Conservation (phyloP, 2,888 invertebrate species). For the Ganaspis brasiliensis region DNA sequence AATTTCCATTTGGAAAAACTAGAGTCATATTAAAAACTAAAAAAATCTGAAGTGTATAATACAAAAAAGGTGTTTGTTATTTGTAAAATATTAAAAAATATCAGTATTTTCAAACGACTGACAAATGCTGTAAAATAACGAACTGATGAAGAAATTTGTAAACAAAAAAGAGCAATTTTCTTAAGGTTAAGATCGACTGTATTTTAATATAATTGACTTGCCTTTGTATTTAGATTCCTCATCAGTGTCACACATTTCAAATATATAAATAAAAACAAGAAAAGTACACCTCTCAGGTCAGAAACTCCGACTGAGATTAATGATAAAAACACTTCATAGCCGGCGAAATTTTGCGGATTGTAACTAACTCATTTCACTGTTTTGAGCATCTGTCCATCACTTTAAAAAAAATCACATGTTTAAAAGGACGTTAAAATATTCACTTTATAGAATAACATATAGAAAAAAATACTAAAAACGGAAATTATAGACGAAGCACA, state of each 20-base stretch:
- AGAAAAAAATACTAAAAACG: conserved; percentile 10
- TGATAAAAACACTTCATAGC: not conserved
- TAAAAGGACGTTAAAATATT: not conserved
- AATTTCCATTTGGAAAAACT: too few relatives aligned
- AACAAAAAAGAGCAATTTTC: too few relatives aligned
- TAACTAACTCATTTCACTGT: not conserved
- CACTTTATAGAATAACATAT: not conserved
- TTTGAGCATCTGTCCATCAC: not conserved
- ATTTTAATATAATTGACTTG: not conserved
- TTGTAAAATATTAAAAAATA: too few relatives aligned
- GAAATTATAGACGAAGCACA: not conserved
- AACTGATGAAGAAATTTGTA: not conserved
- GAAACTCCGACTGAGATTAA: not conserved
- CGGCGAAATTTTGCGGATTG: not conserved
- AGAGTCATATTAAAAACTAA: too few relatives aligned
- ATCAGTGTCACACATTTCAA: conserved; percentile 18
- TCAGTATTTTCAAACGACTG: too few relatives aligned
- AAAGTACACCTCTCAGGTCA: not conserved
- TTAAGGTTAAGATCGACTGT: not conserved
- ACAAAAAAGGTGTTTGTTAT: too few relatives aligned
- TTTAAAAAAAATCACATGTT: not conserved
- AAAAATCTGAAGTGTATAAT: too few relatives aligned
- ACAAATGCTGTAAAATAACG: too few relatives aligned
- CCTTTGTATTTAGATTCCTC: conserved; percentile 3
- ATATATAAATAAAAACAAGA: conserved; percentile 9